Conservation (phyloP, 2,113 vertebrate species). For the Tor tambroides region DNA sequence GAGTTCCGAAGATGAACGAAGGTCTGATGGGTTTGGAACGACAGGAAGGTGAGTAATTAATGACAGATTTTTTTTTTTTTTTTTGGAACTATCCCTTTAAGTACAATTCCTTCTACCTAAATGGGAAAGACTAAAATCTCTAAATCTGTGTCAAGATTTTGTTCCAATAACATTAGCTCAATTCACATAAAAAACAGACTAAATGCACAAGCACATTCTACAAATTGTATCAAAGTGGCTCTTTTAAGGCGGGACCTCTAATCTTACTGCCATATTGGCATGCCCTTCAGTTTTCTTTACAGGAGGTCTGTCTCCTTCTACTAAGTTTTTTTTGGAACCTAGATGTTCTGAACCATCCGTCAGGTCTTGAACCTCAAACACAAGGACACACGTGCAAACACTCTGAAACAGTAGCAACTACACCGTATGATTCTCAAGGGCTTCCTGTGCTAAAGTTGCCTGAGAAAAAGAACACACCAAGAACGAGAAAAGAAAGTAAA, state of each 20-base stretch:
- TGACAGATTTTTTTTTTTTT: no score
- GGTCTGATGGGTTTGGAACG: no score
- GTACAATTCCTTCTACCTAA: no score
- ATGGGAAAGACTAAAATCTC: no score
- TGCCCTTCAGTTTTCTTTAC: not conserved
- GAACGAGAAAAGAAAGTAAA: not conserved
- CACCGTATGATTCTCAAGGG: not conserved
- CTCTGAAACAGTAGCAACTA: not conserved
- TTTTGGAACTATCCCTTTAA: no score
- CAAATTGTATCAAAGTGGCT: not conserved
- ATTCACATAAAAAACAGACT: no score
- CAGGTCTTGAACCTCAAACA: not conserved
- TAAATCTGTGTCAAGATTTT: no score
- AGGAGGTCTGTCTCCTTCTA: not conserved
- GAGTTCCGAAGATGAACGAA: no score
- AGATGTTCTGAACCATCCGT: not conserved
- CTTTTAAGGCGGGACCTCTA: not conserved
- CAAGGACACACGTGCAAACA: slow-evolving; percentile 17
- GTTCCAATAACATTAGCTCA: no score
- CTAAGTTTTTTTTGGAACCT: not conserved
- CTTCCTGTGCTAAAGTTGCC: slow-evolving; percentile 1
- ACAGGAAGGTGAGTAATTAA: no score
- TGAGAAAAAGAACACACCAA: not conserved
- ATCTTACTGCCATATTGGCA: not conserved
- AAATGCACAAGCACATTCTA: no score